These are phyloP conservation scores for Festucalex cinctus DNA, from an alignment of 2,113 vertebrate genomes.

Conservation along the genomic window DNA sequence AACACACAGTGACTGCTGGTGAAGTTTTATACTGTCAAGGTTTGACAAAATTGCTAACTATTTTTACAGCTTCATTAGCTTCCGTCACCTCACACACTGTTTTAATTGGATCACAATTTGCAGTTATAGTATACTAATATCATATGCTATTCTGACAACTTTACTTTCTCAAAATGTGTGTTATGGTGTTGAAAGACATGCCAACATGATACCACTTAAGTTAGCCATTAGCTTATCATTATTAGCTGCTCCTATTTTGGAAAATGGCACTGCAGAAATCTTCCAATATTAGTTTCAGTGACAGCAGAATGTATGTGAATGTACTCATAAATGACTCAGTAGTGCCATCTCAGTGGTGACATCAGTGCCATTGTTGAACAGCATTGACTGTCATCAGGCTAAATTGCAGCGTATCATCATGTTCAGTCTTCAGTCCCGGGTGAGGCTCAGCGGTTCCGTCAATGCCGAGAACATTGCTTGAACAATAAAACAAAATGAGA, in stretches of 20 bases:
- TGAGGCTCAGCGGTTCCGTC: background rate
- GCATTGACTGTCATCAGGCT: background rate
- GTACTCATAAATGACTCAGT: background rate
- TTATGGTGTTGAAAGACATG: background rate
- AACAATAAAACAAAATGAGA: background rate
- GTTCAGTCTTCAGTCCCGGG: background rate
- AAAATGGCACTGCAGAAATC: background rate
- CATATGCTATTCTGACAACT: background rate
- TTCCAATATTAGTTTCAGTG: no score
- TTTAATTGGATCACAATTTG: background rate
- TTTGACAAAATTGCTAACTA: background rate
- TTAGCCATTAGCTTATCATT: no score
- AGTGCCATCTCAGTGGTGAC: background rate
- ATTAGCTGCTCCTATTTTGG: background rate
- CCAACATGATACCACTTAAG: background rate
- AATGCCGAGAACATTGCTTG: background rate
- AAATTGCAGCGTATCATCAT: background rate
- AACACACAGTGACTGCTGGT: no score
- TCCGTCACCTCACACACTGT: background rate
- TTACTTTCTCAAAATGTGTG: background rate
- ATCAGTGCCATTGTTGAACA: background rate
- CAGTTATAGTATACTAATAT: background rate
- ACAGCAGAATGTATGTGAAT: background rate
- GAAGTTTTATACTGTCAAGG: background rate
- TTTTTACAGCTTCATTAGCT: background rate